Base-by-base conservation (phyloP, 2,888 invertebrate genomes). In the Busseola fusca region DNA sequence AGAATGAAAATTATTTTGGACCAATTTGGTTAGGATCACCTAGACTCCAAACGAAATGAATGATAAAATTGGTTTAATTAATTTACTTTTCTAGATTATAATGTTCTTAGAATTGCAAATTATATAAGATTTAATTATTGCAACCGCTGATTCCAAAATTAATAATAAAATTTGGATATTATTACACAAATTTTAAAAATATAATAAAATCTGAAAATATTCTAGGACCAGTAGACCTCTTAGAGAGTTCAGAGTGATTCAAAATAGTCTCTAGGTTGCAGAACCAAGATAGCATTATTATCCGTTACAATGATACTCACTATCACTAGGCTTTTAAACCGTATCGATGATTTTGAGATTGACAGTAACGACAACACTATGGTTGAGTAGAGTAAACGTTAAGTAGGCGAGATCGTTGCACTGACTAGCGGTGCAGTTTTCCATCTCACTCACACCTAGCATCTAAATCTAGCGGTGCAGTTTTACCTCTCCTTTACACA, bases 381-480 rank as follows among this genome's bases (percentile, higher is more conserved):
- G 34, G 63, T 70, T 63, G 80, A 80, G 78, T 85, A 84, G 86
- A 83, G 87, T 86, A 88, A 86, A 87, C 85, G 74, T 78, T 86
- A 85, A 86, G 87, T 88, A 88, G 88, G 87, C 86, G 89, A 88
- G 89, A 90, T 89, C 87, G 89, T 88, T 92, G 90, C 89, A 89
- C 87, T 86, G 87, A 80, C 88, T 90, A 91, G 91, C 91, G 89
- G 91, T 90, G 88, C 88, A 90, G 81, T 81, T 83, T 85, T 86
- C 84, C 76, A 77, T 89, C 87, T 87, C 88, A 72, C 85, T 90
- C 87, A 69, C 86, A 80, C 82, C 18, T 69, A 71, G 48, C 67
- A 70, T 71, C 62, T 62, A 77, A 78, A 82, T 74, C 72, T 81
- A 84, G 83, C 81, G 83, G 81, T 76, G 83, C 75, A 69, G 72